Evolutionary conservation across 2,113 vertebrate genomes (phyloP), one percentile per base, ranked within the genome.

Genomic region (Chelonoidis abingdonii): DNA sequence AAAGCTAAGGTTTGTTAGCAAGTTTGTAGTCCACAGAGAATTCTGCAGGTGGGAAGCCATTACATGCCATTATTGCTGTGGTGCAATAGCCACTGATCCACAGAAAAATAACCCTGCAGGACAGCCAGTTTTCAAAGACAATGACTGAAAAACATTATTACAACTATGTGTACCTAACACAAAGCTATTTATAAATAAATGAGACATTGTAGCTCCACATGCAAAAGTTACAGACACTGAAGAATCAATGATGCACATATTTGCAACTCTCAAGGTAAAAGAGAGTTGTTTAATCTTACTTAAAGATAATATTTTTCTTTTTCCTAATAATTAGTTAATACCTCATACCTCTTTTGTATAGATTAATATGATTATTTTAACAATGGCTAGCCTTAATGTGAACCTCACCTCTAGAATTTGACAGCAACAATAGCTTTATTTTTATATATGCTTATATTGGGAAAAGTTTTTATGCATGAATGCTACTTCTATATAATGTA

Each of bases 101-200:
- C 83, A 89, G 92, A 90, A 92, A 92, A 94, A 88, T 29, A 81
- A 76, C 78, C 75, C 89, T 76, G 69, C 79, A 52, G 92, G 52
- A 90, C 49, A 84, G 75, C 35, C 54, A 13, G 11, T 56, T 11
- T 50, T 84, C 89, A 84, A 84, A 88, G 84, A 62, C 72, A 82
- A 89, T 79, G 75, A 54, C 62, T 4, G 2, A 83, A 83, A 89
- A 90, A 81, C 3, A 5, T 19, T 87, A 80, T 76, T 62, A 80
- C 75, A 91, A 44, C 38, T 47, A 78, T 84, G 89, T 41, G 76
- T 56, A 35, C 4, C 2, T 2, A 49, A 41, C 65, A 3, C 41
- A 82, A 78, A 31, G 88, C 82, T 76, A 44, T n/a, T 78, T 31
- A 85, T 83, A 80, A 78, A 78, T 78, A 89, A 76, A 91, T 5